A percentile compares a stretch with the other conserved stretches of the same genome.
These are phyloP conservation scores for Cossypha polioptera DNA, from an alignment of 2,797 vertebrate species.

Conservation along the genomic window DNA sequence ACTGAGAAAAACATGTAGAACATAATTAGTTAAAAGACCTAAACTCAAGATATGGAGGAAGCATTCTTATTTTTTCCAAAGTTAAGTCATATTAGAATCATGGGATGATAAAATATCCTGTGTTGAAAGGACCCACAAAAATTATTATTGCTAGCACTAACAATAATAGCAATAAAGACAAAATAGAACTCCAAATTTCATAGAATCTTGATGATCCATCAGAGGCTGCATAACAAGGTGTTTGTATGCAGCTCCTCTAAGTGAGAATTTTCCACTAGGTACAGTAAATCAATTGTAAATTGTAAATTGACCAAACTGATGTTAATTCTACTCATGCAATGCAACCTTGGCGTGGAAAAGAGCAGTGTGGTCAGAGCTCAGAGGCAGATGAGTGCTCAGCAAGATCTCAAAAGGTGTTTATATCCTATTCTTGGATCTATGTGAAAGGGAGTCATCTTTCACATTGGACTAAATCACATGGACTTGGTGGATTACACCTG, in stretches of 20 bases:
- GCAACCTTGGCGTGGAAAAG: neutral
- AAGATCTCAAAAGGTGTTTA: neutral
- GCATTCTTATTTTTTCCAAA: neutral
- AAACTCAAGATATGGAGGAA: neutral
- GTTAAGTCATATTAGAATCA: neutral
- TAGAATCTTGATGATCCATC: neutral
- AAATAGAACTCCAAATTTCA: neutral
- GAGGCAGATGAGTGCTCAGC: neutral
- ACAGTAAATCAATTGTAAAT: neutral
- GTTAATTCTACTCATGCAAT: neutral
- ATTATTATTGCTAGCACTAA: neutral
- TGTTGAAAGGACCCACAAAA: neutral
- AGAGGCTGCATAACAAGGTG: fast-evolving
- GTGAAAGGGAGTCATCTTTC: neutral
- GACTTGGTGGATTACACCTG: neutral
- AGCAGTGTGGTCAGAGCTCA: neutral
- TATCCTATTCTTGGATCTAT: fast-evolving
- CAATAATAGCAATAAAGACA: fast-evolving
- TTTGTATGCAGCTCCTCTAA: neutral
- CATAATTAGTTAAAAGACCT: neutral
- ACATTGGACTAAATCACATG: fast-evolving
- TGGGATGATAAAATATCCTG: neutral
- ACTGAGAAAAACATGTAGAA: neutral
- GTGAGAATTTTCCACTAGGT: neutral
- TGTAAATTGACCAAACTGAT: neutral